Conservation (phyloP, 2,113 vertebrate genomes). For the Leptocoma aspasia region DNA sequence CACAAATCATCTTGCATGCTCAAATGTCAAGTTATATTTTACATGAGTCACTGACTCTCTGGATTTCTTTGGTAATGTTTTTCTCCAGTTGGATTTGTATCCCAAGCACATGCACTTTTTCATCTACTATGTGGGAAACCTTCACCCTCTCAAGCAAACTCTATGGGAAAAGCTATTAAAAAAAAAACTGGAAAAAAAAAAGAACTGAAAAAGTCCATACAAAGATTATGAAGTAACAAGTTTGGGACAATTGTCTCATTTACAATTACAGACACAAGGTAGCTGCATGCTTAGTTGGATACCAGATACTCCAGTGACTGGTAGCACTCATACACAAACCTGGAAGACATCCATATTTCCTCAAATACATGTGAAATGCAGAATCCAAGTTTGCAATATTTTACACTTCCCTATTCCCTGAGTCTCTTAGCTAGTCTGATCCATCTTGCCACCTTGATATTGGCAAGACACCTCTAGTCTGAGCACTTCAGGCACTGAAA, state of each 20-base stretch:
- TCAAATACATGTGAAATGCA: not conserved
- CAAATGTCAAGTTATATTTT: constrained; percentile 1
- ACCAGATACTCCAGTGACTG: not conserved
- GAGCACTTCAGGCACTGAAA: not conserved
- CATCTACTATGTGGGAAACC: not conserved
- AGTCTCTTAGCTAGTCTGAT: not conserved
- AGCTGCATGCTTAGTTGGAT: not conserved
- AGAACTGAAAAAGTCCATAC: fast-evolving
- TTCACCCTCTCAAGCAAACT: not conserved
- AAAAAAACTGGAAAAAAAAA: not conserved
- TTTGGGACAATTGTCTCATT: not conserved
- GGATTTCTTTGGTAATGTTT: not conserved
- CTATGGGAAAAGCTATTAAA: not conserved
- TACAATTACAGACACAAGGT: not conserved
- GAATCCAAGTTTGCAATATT: not conserved
- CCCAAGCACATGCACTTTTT: not conserved
- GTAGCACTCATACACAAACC: not conserved
- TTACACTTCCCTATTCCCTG: not conserved
- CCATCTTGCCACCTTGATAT: not conserved
- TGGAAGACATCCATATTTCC: not conserved
- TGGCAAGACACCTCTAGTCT: not conserved
- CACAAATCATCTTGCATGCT: constrained; percentile 4
- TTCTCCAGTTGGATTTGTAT: not conserved
- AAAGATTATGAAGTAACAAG: not conserved
- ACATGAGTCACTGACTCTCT: not conserved